Conservation (phyloP, 1,140 invertebrate genomes). For the Formica exsecta region DNA sequence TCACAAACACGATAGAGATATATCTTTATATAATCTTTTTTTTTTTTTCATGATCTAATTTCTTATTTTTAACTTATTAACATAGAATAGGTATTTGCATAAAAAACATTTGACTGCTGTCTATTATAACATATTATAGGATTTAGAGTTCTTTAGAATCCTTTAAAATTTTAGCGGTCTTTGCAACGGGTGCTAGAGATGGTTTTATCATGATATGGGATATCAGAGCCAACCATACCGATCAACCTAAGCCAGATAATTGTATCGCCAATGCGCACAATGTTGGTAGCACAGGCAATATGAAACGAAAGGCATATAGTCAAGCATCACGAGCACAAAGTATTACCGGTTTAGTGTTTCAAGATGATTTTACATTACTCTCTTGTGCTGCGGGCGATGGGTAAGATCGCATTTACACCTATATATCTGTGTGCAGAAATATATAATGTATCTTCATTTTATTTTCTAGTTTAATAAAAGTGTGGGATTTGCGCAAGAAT, state of each 20-base stretch:
- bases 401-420: conserved; percentile 78
- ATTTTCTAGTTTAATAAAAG: conserved; percentile 90
- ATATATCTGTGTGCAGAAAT: background rate
- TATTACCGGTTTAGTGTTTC: conserved; percentile 93
- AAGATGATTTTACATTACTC: conserved; percentile 91
- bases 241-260: conserved; percentile 88
- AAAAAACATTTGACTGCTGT: conserved; percentile 10
- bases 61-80: background rate
- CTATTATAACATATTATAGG: background rate
- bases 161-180: conserved; percentile 87
- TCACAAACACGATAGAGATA: background rate
- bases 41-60: background rate
- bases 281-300: conserved; percentile 84
- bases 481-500: conserved; percentile 95
- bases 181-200: conserved; percentile 94
- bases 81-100: background rate
- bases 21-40: background rate
- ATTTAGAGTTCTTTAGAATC: background rate
- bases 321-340: conserved; percentile 86
- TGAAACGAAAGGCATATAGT: conserved; percentile 82
- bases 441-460: background rate
- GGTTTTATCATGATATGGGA: conserved; percentile 95
- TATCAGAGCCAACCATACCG: conserved; percentile 87
- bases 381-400: conserved; percentile 95
- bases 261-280: conserved; percentile 89